Percentiles rank a stretch among this genome's conserved stretches.
Evolutionary conservation across 2,797 vertebrate species (phyloP).

Genomic region (Alosa sapidissima): DNA sequence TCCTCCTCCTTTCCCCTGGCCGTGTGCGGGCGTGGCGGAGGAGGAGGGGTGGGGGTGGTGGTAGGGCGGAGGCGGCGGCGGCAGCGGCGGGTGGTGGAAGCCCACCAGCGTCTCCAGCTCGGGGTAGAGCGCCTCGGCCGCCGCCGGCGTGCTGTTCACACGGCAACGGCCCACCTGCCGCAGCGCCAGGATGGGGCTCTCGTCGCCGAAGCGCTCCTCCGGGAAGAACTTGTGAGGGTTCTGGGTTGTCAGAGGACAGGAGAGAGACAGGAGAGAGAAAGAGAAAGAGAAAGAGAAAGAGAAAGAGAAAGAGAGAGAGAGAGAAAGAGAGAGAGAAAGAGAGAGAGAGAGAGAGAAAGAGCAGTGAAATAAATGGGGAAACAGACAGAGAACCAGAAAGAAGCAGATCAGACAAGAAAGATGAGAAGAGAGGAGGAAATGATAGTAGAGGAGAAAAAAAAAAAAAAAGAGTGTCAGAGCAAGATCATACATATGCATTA

Average conservation of each 20-base stretch:
- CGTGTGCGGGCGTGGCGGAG: constrained; percentile 80
- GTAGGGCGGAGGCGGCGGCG: constrained; percentile 93
- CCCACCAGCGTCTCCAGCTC: constrained; percentile 92
- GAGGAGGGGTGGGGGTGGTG: constrained; percentile 83
- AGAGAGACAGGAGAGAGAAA: background rate
- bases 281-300: background rate
- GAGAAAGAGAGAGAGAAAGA: background rate
- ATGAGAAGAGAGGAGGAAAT: background rate
- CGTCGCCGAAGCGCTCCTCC: constrained; percentile 95
- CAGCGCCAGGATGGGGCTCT: constrained; percentile 93
- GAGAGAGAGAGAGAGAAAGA: background rate
- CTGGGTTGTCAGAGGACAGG: constrained; percentile 64
- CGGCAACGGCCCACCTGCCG: constrained; percentile 90
- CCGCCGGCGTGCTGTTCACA: constrained; percentile 90
- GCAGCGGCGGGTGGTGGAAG: constrained; percentile 93
- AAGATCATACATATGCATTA: background rate
- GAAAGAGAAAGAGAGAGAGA: background rate
- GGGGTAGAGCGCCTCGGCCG: constrained; percentile 94
- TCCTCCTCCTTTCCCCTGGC: constrained; percentile 80
- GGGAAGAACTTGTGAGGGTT: constrained; percentile 99
- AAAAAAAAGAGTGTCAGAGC: background rate
- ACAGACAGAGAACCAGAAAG: background rate
- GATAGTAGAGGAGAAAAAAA: background rate
- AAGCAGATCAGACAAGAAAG: background rate
- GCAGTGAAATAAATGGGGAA: background rate